These are phyloP conservation scores for Tetramorium alpestre DNA, from an alignment of 1,140 invertebrate species.

Conservation along the genomic window DNA sequence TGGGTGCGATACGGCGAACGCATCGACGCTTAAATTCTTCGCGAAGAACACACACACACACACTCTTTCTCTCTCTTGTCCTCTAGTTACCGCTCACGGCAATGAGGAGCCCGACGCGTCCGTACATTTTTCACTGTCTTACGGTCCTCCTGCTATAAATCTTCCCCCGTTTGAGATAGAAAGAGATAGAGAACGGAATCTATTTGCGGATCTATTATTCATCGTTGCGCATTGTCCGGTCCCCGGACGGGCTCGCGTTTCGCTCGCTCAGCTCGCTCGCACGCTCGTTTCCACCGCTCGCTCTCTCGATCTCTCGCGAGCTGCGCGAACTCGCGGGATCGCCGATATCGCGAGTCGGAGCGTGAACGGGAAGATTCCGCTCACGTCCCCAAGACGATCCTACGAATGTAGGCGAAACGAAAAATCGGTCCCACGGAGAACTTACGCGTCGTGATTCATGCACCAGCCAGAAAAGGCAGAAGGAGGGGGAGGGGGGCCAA, in stretches of 20 bases:
- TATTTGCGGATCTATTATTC: constrained; percentile 66
- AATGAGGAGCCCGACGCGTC: constrained; percentile 51
- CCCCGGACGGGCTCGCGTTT: constrained; percentile 37
- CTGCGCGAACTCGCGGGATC: background rate
- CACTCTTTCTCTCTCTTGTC: background rate
- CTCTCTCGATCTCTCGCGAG: constrained; percentile 17
- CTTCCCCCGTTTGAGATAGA: constrained; percentile 39
- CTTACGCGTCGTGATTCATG: constrained; percentile 72
- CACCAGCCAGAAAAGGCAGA: background rate
- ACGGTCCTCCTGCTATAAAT: constrained; percentile 56
- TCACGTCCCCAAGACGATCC: constrained; percentile 53
- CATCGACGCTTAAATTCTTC: constrained; percentile 51
- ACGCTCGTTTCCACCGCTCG: constrained; percentile 33
- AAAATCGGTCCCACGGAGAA: constrained; percentile 70
- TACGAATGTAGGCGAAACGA: constrained; percentile 58
- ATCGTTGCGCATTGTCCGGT: constrained; percentile 69
- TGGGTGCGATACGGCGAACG: constrained; percentile 31
- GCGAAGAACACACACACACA: background rate
- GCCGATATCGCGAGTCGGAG: constrained; percentile 6
- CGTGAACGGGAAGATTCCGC: constrained; percentile 34
- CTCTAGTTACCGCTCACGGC: constrained; percentile 53
- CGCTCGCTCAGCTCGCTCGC: constrained; percentile 10
- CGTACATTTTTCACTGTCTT: constrained; percentile 62
- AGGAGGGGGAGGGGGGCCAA: background rate
- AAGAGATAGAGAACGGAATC: constrained; percentile 54